A percentile compares a stretch with the other conserved stretches of the same genome.
These are phyloP conservation scores for Lithobates pipiens DNA, from an alignment of 2,797 vertebrate species.

Conservation along the genomic window DNA sequence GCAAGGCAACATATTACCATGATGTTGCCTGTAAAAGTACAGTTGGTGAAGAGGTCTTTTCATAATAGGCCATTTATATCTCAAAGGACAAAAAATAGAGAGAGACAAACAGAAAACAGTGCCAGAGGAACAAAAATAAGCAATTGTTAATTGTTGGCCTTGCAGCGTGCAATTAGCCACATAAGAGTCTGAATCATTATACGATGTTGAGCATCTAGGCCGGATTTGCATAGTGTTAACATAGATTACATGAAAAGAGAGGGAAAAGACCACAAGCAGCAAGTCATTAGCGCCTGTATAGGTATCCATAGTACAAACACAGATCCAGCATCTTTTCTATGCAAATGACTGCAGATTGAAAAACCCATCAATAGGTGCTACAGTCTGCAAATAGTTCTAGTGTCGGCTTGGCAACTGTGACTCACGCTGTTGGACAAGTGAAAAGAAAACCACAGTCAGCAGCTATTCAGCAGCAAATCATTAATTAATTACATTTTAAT, in stretches of 20 bases:
- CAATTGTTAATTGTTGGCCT: conserved; percentile 31
- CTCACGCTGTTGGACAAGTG: conserved; percentile 82
- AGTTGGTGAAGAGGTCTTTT: conserved; percentile 13
- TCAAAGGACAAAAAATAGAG: conserved; percentile 63
- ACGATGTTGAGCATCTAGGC: conserved; percentile 50
- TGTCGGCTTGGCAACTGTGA: conserved; percentile 84
- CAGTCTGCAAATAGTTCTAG: conserved; percentile 83
- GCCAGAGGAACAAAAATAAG: conserved; percentile 14
- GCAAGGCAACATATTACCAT: not conserved
- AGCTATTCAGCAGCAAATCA: conserved; percentile 88
- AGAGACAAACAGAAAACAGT: conserved; percentile 11
- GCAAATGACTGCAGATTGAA: conserved; percentile 76
- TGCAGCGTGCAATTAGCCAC: conserved; percentile 62
- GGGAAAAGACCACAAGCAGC: conserved; percentile 34
- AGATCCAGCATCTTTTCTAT: conserved; percentile 70
- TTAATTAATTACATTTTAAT: conserved; percentile 91
- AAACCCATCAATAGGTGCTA: conserved; percentile 82
- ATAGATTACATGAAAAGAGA: conserved; percentile 41
- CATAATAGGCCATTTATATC: conserved; percentile 33
- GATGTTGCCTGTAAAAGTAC: not conserved
- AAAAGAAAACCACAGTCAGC: conserved; percentile 87
- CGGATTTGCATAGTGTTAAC: conserved; percentile 52
- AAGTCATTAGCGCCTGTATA: conserved; percentile 12
- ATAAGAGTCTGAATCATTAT: conserved; percentile 50
- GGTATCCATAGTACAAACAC: conserved; percentile 46